Evolutionary conservation across 2,888 invertebrate genomes (phyloP).

Genomic region (Phengaris alcon): DNA sequence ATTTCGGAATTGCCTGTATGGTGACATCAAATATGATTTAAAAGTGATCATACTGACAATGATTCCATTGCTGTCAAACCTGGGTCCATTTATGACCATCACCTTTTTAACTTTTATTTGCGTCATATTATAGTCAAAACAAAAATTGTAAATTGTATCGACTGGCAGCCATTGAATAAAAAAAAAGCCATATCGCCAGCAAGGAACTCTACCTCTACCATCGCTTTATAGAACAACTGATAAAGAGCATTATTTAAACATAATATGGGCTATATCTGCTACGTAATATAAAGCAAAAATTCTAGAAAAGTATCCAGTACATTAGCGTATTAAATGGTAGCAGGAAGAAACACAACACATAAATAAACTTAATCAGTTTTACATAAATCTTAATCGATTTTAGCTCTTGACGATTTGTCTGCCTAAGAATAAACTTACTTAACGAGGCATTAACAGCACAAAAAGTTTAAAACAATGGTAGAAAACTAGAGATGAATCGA

Average conservation of each 20-base stretch:
- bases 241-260: not conserved
- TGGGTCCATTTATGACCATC: too few relatives aligned
- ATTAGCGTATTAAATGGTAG: too few relatives aligned
- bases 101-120: too few relatives aligned
- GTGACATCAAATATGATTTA: too few relatives aligned
- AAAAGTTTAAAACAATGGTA: slow-evolving; percentile 20
- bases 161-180: not conserved
- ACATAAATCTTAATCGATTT: not conserved
- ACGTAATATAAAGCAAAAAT: not conserved
- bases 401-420: not conserved
- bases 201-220: not conserved
- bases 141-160: too few relatives aligned
- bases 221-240: not conserved
- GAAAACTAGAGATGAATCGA: slow-evolving; percentile 6
- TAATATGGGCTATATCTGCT: not conserved
- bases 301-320: not conserved
- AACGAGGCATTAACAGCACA: not conserved
- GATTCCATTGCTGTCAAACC: too few relatives aligned
- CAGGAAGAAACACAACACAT: too few relatives aligned
- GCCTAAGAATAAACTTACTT: not conserved
- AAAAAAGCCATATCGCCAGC: not conserved
- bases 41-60: too few relatives aligned
- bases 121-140: too few relatives aligned
- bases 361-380: not conserved
- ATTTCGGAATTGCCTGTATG: too few relatives aligned